A percentile compares a stretch with the other conserved stretches of the same genome.
Evolutionary conservation across 2,113 vertebrate species (phyloP).

Genomic region (Alectura lathami): DNA sequence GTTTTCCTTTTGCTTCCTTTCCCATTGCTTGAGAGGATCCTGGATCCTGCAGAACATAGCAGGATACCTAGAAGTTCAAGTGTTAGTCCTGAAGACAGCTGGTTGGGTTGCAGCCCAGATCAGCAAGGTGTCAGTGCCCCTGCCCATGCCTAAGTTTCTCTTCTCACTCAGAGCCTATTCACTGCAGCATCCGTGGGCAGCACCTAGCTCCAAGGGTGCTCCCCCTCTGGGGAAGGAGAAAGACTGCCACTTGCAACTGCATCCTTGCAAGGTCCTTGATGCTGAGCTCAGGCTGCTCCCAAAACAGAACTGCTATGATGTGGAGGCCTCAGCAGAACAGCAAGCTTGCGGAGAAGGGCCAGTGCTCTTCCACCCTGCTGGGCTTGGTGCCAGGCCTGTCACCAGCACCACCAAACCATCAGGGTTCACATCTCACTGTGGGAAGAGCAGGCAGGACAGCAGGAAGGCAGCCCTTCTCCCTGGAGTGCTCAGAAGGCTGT

Average conservation of each 20-base stretch:
- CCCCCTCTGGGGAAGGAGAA: background rate
- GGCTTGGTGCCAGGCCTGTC: background rate
- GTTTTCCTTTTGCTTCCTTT: conserved; percentile 32
- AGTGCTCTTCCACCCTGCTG: background rate
- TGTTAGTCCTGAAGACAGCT: background rate
- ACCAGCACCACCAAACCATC: background rate
- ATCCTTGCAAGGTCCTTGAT: background rate
- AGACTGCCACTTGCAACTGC: background rate
- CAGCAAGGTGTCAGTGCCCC: background rate
- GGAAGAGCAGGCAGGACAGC: background rate
- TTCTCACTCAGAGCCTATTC: background rate
- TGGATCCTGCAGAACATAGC: background rate
- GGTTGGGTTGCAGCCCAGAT: background rate
- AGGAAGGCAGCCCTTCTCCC: background rate
- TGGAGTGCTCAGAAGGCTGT: background rate
- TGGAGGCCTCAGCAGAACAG: background rate
- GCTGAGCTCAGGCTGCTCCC: background rate
- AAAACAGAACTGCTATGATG: background rate
- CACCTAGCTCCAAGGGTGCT: background rate
- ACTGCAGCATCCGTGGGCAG: background rate
- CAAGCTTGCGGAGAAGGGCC: rapidly evolving
- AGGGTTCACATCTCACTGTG: background rate
- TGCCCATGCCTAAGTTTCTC: background rate
- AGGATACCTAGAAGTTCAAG: background rate
- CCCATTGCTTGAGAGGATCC: background rate